Conservation (phyloP, 2,797 vertebrate genomes). For the Mastacembelus armatus region DNA sequence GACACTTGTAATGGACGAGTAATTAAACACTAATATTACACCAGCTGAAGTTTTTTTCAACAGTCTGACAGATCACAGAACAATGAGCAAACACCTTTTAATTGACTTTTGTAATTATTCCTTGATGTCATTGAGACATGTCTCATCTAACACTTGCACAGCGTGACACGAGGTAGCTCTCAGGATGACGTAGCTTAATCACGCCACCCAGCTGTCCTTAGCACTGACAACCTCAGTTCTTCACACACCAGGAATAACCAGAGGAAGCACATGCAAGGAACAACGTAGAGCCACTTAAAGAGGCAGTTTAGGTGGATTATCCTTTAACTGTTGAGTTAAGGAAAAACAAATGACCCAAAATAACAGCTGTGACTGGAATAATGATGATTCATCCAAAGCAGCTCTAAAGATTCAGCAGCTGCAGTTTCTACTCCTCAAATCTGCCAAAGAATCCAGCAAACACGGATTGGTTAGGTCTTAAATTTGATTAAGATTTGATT, state of each 20-base stretch:
- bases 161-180: conserved; percentile 43
- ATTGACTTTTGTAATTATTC: too few species aligned
- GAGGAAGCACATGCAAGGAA: conserved; percentile 57
- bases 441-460: background rate
- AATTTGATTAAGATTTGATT: too few species aligned
- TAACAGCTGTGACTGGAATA: conserved; percentile 28
- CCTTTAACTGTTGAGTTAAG: conserved; percentile 54
- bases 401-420: background rate
- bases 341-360: conserved; percentile 44
- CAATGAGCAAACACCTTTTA: too few species aligned
- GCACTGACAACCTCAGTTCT: conserved; percentile 36
- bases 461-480: too few species aligned
- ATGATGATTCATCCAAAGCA: conserved; percentile 11
- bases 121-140: too few species aligned
- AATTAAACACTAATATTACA: background rate
- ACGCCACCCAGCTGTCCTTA: conserved; percentile 30
- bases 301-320: conserved; percentile 73
- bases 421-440: background rate
- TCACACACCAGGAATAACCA: conserved; percentile 63
- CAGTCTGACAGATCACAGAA: too few species aligned
- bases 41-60: background rate
- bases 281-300: conserved; percentile 67
- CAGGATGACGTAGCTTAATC: too few species aligned
- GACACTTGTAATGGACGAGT: background rate
- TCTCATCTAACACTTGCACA: too few species aligned